These are phyloP conservation scores for Apogon hyalosoma DNA, from an alignment of 2,797 vertebrate genomes.

Conservation along the genomic window DNA sequence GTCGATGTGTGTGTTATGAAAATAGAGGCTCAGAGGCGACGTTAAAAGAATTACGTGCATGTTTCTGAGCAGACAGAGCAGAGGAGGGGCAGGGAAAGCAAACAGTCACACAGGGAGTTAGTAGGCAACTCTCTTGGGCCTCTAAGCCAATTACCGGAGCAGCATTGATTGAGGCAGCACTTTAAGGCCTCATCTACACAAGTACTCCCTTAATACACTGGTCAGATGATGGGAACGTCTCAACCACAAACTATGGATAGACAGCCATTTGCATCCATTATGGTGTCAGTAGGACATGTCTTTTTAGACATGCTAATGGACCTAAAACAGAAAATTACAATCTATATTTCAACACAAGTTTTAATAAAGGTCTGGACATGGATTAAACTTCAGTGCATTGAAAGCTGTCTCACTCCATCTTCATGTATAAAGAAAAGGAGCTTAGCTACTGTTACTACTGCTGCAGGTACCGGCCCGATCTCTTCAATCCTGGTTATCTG, in stretches of 20 bases:
- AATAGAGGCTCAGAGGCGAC: conserved; percentile 67
- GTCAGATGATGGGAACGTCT: conserved; percentile 72
- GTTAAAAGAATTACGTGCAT: conserved; percentile 45
- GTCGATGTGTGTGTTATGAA: conserved; percentile 71
- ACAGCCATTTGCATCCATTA: conserved; percentile 59
- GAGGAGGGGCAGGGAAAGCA: conserved; percentile 53
- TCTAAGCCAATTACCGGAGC: conserved; percentile 77
- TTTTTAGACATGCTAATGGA: conserved; percentile 32
- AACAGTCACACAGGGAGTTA: conserved; percentile 73
- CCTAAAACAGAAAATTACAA: conserved; percentile 16
- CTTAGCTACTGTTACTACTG: background rate
- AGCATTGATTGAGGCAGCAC: conserved; percentile 81
- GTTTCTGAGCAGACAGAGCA: conserved; percentile 52
- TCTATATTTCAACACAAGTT: conserved; percentile 3
- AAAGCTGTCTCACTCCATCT: background rate
- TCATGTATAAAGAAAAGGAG: conserved; percentile 3
- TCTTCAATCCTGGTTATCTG: conserved; percentile 19
- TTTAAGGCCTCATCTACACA: conserved; percentile 78
- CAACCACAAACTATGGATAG: conserved; percentile 64
- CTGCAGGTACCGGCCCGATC: conserved; percentile 10
- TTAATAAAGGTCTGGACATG: background rate
- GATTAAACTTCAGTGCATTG: conserved; percentile 5
- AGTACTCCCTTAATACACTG: conserved; percentile 79
- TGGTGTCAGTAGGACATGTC: conserved; percentile 27
- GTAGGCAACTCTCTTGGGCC: conserved; percentile 70